Evolutionary conservation across 2,797 vertebrate genomes (phyloP).

Genomic region (Acanthurus lineatus): DNA sequence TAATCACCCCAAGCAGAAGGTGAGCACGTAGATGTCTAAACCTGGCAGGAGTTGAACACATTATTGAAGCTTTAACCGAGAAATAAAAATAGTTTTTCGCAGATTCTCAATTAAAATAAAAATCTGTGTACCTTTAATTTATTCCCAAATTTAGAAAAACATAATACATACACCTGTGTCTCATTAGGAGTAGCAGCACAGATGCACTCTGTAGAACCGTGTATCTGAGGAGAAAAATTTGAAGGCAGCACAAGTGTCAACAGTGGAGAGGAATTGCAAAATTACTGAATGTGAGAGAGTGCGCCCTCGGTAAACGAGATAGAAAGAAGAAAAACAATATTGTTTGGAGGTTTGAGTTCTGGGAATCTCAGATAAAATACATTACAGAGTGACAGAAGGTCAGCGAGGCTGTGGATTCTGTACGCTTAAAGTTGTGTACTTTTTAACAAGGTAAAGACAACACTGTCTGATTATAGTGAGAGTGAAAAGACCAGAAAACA

Average conservation of each 20-base stretch:
- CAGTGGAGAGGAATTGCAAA: conserved; percentile 19
- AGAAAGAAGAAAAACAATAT: conserved; percentile 41
- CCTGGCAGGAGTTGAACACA: conserved; percentile 48
- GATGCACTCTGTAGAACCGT: conserved; percentile 42
- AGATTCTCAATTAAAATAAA: conserved; percentile 28
- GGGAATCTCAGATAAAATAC: conserved; percentile 35
- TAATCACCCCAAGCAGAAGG: conserved; percentile 71
- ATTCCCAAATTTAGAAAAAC: conserved; percentile 37
- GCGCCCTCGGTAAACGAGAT: conserved; percentile 36
- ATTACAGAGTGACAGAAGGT: conserved; percentile 43
- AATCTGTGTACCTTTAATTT: conserved; percentile 19
- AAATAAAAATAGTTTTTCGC: conserved; percentile 26
- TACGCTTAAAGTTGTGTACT: conserved; percentile 19
- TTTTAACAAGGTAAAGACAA: conserved; percentile 41
- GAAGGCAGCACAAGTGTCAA: conserved; percentile 25
- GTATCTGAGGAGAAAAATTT: conserved; percentile 22
- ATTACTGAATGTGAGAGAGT: conserved; percentile 20
- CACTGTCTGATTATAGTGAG: conserved; percentile 8
- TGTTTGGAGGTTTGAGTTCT: conserved; percentile 25
- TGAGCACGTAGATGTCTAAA: conserved; percentile 46
- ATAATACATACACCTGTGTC: conserved; percentile 47
- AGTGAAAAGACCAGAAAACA: conserved; percentile 24
- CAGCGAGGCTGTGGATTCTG: conserved; percentile 27
- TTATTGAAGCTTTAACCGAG: conserved; percentile 32
- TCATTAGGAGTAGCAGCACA: conserved; percentile 63